Percentiles rank a stretch among this genome's conserved stretches.
phyloP scores from a whole-genome alignment of 2,888 invertebrate genomes.

The Ischnus inquisitorius region DNA sequence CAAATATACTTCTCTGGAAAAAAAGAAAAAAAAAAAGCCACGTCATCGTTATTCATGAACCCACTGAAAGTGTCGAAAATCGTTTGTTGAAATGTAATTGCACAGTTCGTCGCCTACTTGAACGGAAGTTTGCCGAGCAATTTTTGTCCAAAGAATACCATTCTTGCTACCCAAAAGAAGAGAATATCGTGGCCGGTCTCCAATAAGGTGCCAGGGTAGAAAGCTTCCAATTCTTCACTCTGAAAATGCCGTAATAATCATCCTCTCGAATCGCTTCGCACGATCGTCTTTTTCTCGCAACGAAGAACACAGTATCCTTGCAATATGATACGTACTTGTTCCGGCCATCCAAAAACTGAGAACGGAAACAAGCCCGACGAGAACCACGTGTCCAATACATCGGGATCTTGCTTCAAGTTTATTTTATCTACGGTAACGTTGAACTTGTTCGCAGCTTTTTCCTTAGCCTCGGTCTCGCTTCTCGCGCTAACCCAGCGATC shows the following conservation, averaged over 20 bases:
- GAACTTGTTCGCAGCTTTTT: conserved; percentile 92
- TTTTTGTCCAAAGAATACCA: conserved; percentile 98
- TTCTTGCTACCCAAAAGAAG: conserved; percentile 99
- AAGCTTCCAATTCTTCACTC: conserved; percentile 90
- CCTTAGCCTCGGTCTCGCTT: conserved; percentile 90
- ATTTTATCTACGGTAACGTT: conserved; percentile 87
- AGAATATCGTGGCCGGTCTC: conserved; percentile 99
- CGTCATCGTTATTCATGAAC: too few species aligned
- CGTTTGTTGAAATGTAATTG: neutral
- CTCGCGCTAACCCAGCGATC: conserved; percentile 87
- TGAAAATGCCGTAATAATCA: too few species aligned
- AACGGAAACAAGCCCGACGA: conserved; percentile 98
- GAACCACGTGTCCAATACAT: conserved; percentile 99
- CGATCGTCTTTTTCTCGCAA: neutral
- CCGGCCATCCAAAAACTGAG: conserved; percentile 99
- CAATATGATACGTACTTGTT: conserved; percentile 86
- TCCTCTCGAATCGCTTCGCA: too few species aligned
- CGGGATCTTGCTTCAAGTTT: conserved; percentile 92
- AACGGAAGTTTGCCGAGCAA: conserved; percentile 97
- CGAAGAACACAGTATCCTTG: conserved; percentile 18
- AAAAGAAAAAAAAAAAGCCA: conserved; percentile 41
- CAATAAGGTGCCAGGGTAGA: conserved; percentile 96
- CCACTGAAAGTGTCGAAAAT: too few species aligned
- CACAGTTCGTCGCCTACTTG: conserved; percentile 87
- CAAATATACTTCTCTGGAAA: conserved; percentile 92